Base-by-base conservation (phyloP, 2,888 invertebrate species). In the Andrena fulva region DNA sequence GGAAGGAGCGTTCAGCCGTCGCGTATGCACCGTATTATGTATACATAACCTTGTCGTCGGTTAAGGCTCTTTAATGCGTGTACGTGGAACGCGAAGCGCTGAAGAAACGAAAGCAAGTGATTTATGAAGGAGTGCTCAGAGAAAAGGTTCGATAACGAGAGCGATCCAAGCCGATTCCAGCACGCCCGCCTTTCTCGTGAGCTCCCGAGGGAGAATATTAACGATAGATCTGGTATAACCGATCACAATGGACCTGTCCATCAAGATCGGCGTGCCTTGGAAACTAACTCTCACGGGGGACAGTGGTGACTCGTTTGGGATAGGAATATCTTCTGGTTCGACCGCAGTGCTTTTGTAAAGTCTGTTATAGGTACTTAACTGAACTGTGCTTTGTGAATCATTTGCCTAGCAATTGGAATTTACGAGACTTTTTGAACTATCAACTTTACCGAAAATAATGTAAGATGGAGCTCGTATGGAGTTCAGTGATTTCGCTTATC, bases 21-120 rank as follows among this genome's bases (percentile, higher is more conserved):
- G 90, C 91, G 90, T 91, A 91, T 90, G 87, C 85, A 73, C 71
- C 89, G 90, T 90, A 90, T 91, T 91, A 89, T 79, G 85, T 87
- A 69, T 84, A 42, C 42, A 12, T 42, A 80, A 77, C 80, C 84
- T 84, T 82, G 87, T 87, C 84, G 82, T 85, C 84, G 81, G 88
- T 76, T 71, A 16, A n/a, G 64, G n/a, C 52, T 69, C 42, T 69
- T 42, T 54, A 79, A 82, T 56, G 75, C 75, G 56, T 59, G 42
- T 69, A 72, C 68, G 67, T n/a, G 16, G 66, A 79, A 70, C n/a
- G 20, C 48, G 12, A 6, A 35, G 56, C 27, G n/a, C 8, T 12
- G 10, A 20, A 60, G 8, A 68, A 73, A 31, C 27, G 42, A 66
- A 64, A 27, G 20, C 50, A 29, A 20, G 52, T 78, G 82, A 84